phyloP scores from a whole-genome alignment of 2,797 vertebrate species.

The Pseudopleuronectes americanus region DNA sequence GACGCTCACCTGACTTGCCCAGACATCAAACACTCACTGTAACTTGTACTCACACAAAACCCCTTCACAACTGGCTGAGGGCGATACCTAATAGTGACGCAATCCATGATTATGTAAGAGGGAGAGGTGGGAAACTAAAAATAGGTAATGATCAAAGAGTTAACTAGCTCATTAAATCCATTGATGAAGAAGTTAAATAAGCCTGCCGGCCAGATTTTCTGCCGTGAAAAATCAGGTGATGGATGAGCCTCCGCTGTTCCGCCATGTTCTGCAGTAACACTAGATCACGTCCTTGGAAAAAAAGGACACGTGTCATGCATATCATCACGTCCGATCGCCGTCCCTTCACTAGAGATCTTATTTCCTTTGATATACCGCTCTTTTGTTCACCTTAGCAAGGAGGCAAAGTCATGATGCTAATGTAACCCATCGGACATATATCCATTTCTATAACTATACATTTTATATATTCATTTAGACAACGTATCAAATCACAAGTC shows the following conservation, averaged over 20 bases:
- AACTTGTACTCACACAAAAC: neutral
- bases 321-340: slow-evolving; percentile 40
- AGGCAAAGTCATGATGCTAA: slow-evolving; percentile 30
- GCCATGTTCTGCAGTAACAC: slow-evolving; percentile 38
- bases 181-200: slow-evolving; percentile 38
- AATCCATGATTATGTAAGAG: neutral
- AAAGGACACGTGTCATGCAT: slow-evolving; percentile 45
- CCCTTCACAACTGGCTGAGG: neutral
- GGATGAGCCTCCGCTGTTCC: slow-evolving; percentile 27
- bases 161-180: slow-evolving; percentile 24
- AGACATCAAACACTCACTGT: neutral
- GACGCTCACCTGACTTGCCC: neutral
- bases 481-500: no score
- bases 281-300: slow-evolving; percentile 41
- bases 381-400: slow-evolving; percentile 48
- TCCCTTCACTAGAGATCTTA: slow-evolving; percentile 19
- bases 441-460: no score
- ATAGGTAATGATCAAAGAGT: slow-evolving; percentile 10
- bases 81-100: neutral
- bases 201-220: slow-evolving; percentile 22
- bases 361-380: slow-evolving; percentile 51
- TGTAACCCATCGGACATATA: slow-evolving; percentile 14
- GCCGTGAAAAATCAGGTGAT: slow-evolving; percentile 42
- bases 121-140: neutral
- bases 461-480: no score